A percentile compares a stretch with the other conserved stretches of the same genome.
Conservation (phyloP, 2,888 invertebrate species). For the Drosophila neotestacea region DNA sequence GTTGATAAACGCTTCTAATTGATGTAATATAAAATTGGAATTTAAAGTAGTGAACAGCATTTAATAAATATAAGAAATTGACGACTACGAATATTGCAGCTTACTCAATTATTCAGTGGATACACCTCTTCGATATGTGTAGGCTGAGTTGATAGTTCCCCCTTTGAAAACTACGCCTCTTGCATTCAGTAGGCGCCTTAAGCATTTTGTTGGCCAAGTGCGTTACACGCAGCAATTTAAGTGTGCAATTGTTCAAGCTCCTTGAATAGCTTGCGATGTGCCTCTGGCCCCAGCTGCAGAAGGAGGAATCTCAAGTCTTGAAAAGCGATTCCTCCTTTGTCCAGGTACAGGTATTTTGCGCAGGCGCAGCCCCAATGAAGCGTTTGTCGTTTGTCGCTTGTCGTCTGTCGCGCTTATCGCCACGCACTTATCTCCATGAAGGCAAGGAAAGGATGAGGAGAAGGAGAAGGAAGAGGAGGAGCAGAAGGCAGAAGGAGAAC, state of each 20-base stretch:
- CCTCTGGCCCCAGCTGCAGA: slow-evolving; percentile 25
- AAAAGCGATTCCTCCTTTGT: slow-evolving; percentile 10
- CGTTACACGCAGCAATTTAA: slow-evolving; percentile 65
- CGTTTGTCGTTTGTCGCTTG: slow-evolving; percentile 59
- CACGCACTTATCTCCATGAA: slow-evolving; percentile 74
- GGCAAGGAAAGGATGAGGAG: slow-evolving; percentile 22
- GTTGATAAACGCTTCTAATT: no score
- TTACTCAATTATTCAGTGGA: background rate
- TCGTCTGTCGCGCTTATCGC: slow-evolving; percentile 77
- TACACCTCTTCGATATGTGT: background rate
- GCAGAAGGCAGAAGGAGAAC: slow-evolving; percentile 18
- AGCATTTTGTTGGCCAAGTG: slow-evolving; percentile 57
- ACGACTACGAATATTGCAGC: no score
- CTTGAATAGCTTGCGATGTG: slow-evolving; percentile 47
- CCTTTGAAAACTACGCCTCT: slow-evolving; percentile 59
- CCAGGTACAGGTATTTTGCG: slow-evolving; percentile 51
- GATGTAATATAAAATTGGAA: no score
- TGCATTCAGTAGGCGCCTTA: slow-evolving; percentile 45
- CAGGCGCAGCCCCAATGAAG: slow-evolving; percentile 68
- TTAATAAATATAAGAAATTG: no score
- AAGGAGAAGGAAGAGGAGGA: slow-evolving; percentile 7
- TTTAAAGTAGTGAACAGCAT: no score
- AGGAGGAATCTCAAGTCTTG: background rate
- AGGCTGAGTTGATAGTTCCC: slow-evolving; percentile 17
- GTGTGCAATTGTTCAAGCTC: slow-evolving; percentile 74